A percentile compares a stretch with the other conserved stretches of the same genome.
Evolutionary conservation across 2,113 vertebrate genomes (phyloP).

Genomic region (Protobothrops flavoviridis): DNA sequence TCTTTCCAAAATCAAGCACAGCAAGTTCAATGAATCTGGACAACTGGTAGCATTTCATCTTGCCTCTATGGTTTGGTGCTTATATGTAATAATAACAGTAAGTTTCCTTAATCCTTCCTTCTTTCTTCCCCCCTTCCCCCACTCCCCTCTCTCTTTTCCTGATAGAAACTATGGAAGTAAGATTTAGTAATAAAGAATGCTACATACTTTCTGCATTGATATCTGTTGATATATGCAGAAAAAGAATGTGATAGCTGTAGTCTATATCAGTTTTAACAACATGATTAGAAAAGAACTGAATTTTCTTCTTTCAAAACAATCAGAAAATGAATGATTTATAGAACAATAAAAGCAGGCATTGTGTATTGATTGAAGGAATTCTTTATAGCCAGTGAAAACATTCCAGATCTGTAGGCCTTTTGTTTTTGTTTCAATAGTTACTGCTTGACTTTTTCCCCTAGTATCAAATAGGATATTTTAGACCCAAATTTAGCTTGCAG

Average conservation of each 20-base stretch:
- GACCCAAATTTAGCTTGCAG: not conserved
- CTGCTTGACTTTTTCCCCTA: not conserved
- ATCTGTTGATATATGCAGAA: not conserved
- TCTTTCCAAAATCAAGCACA: constrained; percentile 97
- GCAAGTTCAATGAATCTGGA: constrained; percentile 96
- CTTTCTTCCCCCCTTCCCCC: not conserved
- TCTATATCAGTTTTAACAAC: not conserved
- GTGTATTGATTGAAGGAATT: not conserved
- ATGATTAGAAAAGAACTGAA: not conserved
- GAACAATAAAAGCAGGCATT: not conserved
- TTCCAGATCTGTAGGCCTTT: not conserved
- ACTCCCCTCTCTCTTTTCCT: not conserved
- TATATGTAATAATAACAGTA: constrained; percentile 88
- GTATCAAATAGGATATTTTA: not conserved
- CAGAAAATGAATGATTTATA: not conserved
- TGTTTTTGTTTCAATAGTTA: not conserved
- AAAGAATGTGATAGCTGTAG: not conserved
- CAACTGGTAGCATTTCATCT: constrained; percentile 94
- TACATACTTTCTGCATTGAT: not conserved
- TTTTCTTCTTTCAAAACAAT: not conserved
- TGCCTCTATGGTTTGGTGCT: constrained; percentile 88
- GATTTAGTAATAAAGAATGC: accelerated
- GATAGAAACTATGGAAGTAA: not conserved
- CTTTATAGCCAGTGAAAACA: not conserved
- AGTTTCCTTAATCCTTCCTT: constrained; percentile 49